A percentile compares a stretch with the other conserved stretches of the same genome.
phyloP scores from a whole-genome alignment of 1,140 invertebrate species.

The Aplysia californica region DNA sequence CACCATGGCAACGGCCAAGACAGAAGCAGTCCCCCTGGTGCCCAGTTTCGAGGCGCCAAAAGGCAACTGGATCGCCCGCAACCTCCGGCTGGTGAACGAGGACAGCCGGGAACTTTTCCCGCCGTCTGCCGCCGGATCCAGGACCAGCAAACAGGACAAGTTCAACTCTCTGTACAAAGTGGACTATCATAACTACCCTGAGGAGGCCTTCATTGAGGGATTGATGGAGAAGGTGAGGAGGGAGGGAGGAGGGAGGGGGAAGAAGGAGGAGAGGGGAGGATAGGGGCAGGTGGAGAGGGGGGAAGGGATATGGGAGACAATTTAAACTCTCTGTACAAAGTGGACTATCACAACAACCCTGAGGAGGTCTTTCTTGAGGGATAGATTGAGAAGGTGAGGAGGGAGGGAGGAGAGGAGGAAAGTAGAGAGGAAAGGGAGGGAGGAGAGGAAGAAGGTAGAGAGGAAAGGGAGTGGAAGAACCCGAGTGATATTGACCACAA shows the following conservation, averaged over 20 bases:
- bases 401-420: constrained; percentile 27
- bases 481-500: no score
- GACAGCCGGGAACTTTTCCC: constrained; percentile 41
- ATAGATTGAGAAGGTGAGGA: constrained; percentile 6
- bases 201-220: not conserved
- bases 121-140: constrained; percentile 29
- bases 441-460: no score
- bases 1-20: not conserved
- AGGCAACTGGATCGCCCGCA: constrained; percentile 46
- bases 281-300: no score
- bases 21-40: not conserved
- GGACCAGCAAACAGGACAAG: constrained; percentile 34
- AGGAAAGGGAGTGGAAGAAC: no score
- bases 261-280: no score
- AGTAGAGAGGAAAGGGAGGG: no score
- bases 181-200: constrained; percentile 26
- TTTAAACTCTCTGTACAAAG: constrained; percentile 36
- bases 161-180: constrained; percentile 36
- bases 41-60: constrained; percentile 18
- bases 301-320: no score
- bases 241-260: no score
- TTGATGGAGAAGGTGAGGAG: constrained; percentile 11
- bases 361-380: constrained; percentile 3
- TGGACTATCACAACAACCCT: constrained; percentile 27
- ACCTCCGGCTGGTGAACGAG: constrained; percentile 40